phyloP scores from a whole-genome alignment of 2,797 vertebrate species.

The Brachyrhaphis roseni region DNA sequence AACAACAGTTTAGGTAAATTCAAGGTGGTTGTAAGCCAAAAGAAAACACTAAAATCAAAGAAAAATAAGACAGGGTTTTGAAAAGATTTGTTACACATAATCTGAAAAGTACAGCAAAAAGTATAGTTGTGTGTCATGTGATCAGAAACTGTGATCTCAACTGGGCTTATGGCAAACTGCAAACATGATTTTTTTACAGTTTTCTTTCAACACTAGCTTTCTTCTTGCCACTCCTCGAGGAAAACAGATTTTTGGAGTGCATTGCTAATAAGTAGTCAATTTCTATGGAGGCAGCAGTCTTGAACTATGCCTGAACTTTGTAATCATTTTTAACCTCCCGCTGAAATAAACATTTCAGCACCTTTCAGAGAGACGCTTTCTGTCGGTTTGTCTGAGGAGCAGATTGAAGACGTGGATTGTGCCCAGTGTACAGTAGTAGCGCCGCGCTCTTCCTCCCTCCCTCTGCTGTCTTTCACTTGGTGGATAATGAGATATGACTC shows the following conservation, averaged over 20 bases:
- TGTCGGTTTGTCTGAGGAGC: slow-evolving; percentile 3
- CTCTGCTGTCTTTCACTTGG: slow-evolving; percentile 47
- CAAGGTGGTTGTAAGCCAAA: not conserved
- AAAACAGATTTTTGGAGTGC: not conserved
- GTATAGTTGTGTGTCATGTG: not conserved
- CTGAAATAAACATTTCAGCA: not conserved
- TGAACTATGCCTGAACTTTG: not conserved
- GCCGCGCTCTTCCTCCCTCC: not conserved
- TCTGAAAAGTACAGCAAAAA: not conserved
- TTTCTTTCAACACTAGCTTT: not conserved
- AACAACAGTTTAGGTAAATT: not conserved
- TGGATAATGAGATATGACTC: slow-evolving; percentile 67
- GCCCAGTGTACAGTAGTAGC: slow-evolving; percentile 22
- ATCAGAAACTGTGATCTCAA: not conserved
- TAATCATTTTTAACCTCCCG: not conserved
- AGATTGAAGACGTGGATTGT: not conserved
- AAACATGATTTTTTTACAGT: not conserved
- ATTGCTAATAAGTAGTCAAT: no score
- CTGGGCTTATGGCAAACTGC: not conserved
- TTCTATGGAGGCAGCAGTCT: not conserved
- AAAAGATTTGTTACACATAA: not conserved
- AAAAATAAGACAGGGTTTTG: not conserved
- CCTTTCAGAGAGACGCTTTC: not conserved
- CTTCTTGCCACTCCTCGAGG: not conserved
- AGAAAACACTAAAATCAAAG: not conserved